These are phyloP conservation scores for Lethrus apterus DNA, from an alignment of 1,140 invertebrate species.

Conservation along the genomic window DNA sequence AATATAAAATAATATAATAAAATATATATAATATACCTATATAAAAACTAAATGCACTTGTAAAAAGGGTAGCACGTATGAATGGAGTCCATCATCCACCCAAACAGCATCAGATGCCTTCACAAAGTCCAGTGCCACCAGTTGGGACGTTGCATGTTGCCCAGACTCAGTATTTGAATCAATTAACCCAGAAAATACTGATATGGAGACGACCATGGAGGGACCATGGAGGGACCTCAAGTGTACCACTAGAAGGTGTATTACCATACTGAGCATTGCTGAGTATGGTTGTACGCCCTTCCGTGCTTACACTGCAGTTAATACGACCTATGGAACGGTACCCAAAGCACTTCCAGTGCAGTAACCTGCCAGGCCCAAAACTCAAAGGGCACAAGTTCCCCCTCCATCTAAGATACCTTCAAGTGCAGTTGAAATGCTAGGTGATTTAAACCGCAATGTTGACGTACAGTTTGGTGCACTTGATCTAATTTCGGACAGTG, in stretches of 20 bases:
- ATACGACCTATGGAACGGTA: conserved; percentile 22
- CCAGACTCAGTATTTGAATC: conserved; percentile 64
- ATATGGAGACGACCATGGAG: conserved; percentile 20
- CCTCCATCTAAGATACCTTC: conserved; percentile 90
- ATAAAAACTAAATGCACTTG: too few species aligned
- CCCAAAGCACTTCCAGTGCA: conserved; percentile 30
- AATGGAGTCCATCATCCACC: too few species aligned
- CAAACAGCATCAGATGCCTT: too few species aligned
- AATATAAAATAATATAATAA: too few species aligned
- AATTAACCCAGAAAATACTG: conserved; percentile 51
- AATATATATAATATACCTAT: too few species aligned
- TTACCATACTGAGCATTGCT: conserved; percentile 20
- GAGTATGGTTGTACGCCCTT: not conserved
- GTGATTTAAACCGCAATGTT: conserved; percentile 70
- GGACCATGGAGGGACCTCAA: conserved; percentile 13
- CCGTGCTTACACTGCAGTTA: conserved; percentile 20
- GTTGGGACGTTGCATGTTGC: conserved; percentile 52
- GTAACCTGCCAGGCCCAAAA: conserved; percentile 55
- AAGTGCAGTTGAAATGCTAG: conserved; percentile 92
- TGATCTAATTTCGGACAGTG: conserved; percentile 68
- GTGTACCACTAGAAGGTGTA: conserved; percentile 17
- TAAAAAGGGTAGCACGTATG: too few species aligned
- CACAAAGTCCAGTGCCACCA: conserved; percentile 32
- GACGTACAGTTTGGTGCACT: conserved; percentile 92
- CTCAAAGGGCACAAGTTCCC: conserved; percentile 73